These are phyloP conservation scores for Cyrtonyx montezumae DNA, from an alignment of 2,113 vertebrate genomes.

Conservation along the genomic window DNA sequence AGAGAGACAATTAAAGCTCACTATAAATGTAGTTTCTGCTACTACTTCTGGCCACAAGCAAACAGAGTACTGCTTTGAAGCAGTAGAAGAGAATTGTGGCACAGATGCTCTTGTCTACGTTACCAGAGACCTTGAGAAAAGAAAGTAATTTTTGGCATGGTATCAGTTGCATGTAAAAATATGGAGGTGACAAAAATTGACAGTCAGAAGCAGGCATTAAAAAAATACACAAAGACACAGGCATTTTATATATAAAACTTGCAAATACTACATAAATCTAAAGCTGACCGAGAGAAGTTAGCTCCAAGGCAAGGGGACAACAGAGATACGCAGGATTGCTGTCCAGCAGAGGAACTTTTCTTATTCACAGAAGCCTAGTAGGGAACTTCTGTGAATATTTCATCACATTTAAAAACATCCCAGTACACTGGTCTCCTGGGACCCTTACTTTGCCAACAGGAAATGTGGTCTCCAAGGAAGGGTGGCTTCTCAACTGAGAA, in stretches of 20 bases:
- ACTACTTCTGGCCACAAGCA: neutral
- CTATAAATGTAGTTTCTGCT: neutral
- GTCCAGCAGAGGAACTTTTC: neutral
- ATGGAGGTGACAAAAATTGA: neutral
- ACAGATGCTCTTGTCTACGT: neutral
- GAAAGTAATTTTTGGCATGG: neutral
- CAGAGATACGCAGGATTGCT: accelerated
- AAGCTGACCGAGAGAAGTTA: neutral
- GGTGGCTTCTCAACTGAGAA: neutral
- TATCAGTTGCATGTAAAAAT: neutral
- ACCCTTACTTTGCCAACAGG: neutral
- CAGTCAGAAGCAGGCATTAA: neutral
- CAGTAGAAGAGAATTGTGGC: neutral
- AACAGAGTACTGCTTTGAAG: neutral
- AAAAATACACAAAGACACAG: no score
- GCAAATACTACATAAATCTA: accelerated
- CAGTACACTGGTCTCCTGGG: neutral
- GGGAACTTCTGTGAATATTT: neutral
- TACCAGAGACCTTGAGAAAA: neutral
- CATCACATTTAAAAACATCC: neutral
- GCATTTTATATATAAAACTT: neutral
- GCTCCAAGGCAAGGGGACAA: neutral
- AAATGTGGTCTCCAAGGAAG: accelerated
- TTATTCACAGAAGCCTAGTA: no score
- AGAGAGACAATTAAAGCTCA: neutral